A percentile compares a stretch with the other conserved stretches of the same genome.
These are phyloP conservation scores for Ophioninae sp. DNA, from an alignment of 2,888 invertebrate genomes.

Conservation along the genomic window DNA sequence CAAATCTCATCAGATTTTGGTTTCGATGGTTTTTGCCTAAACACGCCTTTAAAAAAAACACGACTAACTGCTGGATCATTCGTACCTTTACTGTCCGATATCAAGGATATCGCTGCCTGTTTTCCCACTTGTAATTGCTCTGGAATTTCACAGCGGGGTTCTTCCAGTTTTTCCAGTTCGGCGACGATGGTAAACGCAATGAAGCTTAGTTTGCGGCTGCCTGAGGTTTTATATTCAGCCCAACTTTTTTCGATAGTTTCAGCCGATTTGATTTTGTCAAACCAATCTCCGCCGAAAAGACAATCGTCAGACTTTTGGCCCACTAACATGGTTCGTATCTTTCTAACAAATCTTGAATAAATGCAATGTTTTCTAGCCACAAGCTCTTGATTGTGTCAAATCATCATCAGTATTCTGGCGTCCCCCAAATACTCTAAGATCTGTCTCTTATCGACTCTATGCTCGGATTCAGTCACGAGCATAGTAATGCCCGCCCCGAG, in stretches of 20 bases:
- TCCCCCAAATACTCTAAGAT: conserved; percentile 26
- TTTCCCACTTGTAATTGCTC: conserved; percentile 21
- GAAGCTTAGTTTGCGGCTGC: background rate
- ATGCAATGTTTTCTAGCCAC: too few species aligned
- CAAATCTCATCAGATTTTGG: too few species aligned
- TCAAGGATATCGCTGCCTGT: background rate
- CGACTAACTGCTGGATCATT: too few species aligned
- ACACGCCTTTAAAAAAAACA: too few species aligned
- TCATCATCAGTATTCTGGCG: too few species aligned
- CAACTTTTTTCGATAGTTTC: conserved; percentile 48
- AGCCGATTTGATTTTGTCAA: conserved; percentile 40
- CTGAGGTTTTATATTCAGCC: conserved; percentile 10
- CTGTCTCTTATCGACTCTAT: conserved; percentile 34
- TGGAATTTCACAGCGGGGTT: conserved; percentile 22
- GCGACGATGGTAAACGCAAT: background rate
- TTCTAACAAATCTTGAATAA: too few species aligned
- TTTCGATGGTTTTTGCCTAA: too few species aligned
- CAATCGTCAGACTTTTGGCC: conserved; percentile 29
- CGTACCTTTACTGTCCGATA: too few species aligned
- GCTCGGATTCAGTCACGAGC: conserved; percentile 33
- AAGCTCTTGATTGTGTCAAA: too few species aligned
- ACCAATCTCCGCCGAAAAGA: conserved; percentile 45
- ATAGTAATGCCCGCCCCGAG: conserved; percentile 44
- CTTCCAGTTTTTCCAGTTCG: conserved; percentile 28
- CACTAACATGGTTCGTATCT: too few species aligned